Conservation (phyloP, 23 tunicate genomes). For the Botrylloides violaceus region DNA sequence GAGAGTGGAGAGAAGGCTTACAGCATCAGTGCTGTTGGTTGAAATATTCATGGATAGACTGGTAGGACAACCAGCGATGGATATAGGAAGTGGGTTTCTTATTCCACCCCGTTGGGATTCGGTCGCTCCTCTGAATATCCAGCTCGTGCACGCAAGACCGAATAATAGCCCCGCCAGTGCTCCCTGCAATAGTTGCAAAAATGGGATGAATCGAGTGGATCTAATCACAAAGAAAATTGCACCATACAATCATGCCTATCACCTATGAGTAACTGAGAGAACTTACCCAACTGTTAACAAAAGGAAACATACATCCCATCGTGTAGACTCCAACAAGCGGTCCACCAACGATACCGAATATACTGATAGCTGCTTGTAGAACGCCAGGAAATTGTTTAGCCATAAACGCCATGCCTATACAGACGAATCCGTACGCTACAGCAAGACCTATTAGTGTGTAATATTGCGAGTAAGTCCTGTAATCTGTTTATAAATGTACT, state of each 20-base stretch:
- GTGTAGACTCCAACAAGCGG: slow-evolving; percentile 74
- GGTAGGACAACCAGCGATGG: neutral
- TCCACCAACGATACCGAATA: slow-evolving; percentile 77
- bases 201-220: too few species aligned
- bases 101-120: neutral
- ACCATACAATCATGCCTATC: too few species aligned
- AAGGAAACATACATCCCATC: slow-evolving; percentile 64
- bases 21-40: neutral
- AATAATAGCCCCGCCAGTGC: slow-evolving; percentile 1
- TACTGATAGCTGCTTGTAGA: slow-evolving; percentile 73
- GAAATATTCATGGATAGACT: neutral
- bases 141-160: slow-evolving; percentile 13
- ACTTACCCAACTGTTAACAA: slow-evolving; percentile 74
- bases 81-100: neutral
- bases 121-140: slow-evolving; percentile 6
- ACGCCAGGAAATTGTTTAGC: slow-evolving; percentile 81
- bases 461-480: neutral
- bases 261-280: neutral
- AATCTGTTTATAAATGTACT: neutral
- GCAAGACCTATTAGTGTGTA: slow-evolving; percentile 36
- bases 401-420: slow-evolving; percentile 80
- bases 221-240: too few species aligned
- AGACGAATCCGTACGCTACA: slow-evolving; percentile 51
- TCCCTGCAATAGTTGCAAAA: too few species aligned
- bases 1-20: neutral